phyloP scores from a whole-genome alignment of 2,888 invertebrate genomes.

The Cybosia mesomella region DNA sequence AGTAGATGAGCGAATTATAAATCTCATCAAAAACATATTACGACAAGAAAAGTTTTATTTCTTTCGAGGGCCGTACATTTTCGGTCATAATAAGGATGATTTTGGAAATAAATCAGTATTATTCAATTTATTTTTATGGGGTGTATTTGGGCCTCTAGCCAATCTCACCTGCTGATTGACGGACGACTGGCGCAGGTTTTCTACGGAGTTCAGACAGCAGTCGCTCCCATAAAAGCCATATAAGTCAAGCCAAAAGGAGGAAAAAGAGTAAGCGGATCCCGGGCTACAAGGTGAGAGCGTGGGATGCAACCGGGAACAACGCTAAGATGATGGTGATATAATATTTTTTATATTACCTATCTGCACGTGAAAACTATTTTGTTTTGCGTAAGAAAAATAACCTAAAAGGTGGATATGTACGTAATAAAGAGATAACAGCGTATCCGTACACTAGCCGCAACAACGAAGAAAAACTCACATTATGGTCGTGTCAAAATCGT shows the following conservation, averaged over 20 bases:
- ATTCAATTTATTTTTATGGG: conserved; percentile 36
- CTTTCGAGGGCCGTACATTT: conserved; percentile 54
- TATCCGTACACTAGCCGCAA: conserved; percentile 47
- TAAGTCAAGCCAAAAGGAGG: conserved; percentile 19
- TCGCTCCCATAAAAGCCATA: neutral
- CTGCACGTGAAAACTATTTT: conserved; percentile 25
- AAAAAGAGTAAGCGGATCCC: neutral
- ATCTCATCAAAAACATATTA: conserved; percentile 61
- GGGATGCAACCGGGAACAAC: neutral
- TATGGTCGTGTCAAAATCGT: conserved; percentile 76
- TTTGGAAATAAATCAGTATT: conserved; percentile 45
- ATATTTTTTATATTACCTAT: conserved; percentile 38
- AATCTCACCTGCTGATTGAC: neutral
- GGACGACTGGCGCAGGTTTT: neutral
- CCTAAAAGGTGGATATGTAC: conserved; percentile 33
- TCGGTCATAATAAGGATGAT: conserved; percentile 49
- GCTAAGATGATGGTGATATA: neutral
- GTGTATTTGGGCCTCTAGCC: neutral
- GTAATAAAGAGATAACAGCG: conserved; percentile 40
- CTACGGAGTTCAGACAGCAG: neutral
- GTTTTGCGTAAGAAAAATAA: conserved; percentile 21
- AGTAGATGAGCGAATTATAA: conserved; percentile 56
- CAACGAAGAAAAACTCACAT: conserved; percentile 66
- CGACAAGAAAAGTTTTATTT: conserved; percentile 55
- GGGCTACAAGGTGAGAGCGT: neutral